Evolutionary conservation across 1,140 invertebrate species (phyloP).

Genomic region (Dendroctonus valens): DNA sequence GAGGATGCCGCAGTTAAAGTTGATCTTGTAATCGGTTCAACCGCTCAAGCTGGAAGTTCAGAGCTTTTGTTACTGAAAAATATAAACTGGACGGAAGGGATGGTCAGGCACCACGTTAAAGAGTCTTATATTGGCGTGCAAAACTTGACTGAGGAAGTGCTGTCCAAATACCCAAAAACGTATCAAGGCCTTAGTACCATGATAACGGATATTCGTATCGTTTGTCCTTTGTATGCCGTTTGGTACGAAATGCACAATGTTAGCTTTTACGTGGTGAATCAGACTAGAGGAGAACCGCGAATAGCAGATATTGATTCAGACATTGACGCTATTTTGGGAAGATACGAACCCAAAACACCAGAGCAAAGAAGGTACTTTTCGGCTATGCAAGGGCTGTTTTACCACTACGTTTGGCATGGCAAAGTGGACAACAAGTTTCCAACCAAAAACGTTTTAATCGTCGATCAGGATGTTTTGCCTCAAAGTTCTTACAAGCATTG

Average conservation of each 20-base stretch:
- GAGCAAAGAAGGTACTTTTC: constrained; percentile 71
- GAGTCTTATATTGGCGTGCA: constrained; percentile 63
- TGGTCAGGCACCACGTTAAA: constrained; percentile 61
- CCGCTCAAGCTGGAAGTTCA: constrained; percentile 66
- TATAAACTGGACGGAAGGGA: constrained; percentile 60
- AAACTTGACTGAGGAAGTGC: constrained; percentile 60
- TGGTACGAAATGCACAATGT: constrained; percentile 59
- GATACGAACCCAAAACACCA: constrained; percentile 66
- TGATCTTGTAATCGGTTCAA: constrained; percentile 69
- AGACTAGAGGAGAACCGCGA: constrained; percentile 55
- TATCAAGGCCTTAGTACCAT: constrained; percentile 66
- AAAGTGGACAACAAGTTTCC: constrained; percentile 58
- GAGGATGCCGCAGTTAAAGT: constrained; percentile 47
- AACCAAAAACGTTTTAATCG: constrained; percentile 59
- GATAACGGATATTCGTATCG: constrained; percentile 75
- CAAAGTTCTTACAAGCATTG: constrained; percentile 66
- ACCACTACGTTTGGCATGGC: constrained; percentile 74
- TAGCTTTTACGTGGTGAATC: constrained; percentile 72
- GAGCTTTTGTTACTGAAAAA: constrained; percentile 58
- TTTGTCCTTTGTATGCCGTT: constrained; percentile 72
- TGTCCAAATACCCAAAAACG: constrained; percentile 64
- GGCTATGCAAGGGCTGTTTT: constrained; percentile 79
- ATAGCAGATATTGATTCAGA: constrained; percentile 66
- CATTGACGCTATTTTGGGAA: constrained; percentile 74
- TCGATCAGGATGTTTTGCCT: constrained; percentile 66